Conservation (phyloP, 2,888 invertebrate species). For the Lamellibrachia satsuma region DNA sequence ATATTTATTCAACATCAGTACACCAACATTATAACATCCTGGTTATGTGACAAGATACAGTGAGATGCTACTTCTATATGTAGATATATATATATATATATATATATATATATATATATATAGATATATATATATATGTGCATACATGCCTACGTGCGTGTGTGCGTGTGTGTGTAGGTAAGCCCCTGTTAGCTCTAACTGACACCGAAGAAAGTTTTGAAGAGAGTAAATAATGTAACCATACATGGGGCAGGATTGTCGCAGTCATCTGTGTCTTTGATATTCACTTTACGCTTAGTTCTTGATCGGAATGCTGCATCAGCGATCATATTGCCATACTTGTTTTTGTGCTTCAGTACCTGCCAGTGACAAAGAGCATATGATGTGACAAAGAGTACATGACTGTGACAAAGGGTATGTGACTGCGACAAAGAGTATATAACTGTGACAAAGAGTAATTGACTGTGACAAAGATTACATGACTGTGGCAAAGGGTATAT, state of each 20-base stretch:
- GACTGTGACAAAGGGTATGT: background rate
- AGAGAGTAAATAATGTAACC: conserved; percentile 27
- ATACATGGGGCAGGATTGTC: conserved; percentile 59
- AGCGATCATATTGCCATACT: conserved; percentile 54
- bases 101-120: too few relatives aligned
- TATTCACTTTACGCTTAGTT: conserved; percentile 52
- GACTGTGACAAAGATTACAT: too few relatives aligned
- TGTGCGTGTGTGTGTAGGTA: background rate
- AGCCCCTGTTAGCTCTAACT: background rate
- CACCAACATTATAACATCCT: too few relatives aligned
- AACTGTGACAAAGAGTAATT: too few relatives aligned
- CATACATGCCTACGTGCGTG: background rate
- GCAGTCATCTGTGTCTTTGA: conserved; percentile 46
- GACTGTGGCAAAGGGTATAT: too few relatives aligned
- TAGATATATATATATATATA: background rate
- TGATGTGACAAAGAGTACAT: background rate
- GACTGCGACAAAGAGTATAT: too few relatives aligned
- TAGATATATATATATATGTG: too few relatives aligned
- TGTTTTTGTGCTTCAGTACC: conserved; percentile 6
- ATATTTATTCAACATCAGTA: too few relatives aligned
- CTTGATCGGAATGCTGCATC: conserved; percentile 63
- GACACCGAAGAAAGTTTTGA: background rate
- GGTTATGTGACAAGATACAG: background rate
- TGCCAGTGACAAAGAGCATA: background rate
- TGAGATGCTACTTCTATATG: background rate